Percentiles rank a stretch among this genome's conserved stretches.
Evolutionary conservation across 2,797 vertebrate genomes (phyloP).

Genomic region (Pseudochromis fuscus): DNA sequence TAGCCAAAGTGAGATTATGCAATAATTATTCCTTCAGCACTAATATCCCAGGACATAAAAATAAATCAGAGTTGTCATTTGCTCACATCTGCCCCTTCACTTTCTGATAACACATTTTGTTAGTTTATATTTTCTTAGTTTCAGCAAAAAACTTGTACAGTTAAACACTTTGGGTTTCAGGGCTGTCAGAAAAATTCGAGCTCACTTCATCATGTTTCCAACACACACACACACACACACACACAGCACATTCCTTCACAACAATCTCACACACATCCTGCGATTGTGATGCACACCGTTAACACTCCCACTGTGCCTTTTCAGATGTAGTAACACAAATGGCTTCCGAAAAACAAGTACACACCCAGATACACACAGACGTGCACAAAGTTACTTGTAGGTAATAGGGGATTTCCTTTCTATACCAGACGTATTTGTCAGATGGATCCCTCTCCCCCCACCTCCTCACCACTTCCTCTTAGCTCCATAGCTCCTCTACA

Average conservation of each 20-base stretch:
- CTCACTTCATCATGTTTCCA: slow-evolving; percentile 71
- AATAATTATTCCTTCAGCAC: slow-evolving; percentile 17
- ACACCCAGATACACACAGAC: slow-evolving; percentile 18
- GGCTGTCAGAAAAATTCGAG: slow-evolving; percentile 71
- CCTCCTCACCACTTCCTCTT: slow-evolving; percentile 45
- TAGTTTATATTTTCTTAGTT: slow-evolving; percentile 40
- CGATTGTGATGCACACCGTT: slow-evolving; percentile 69
- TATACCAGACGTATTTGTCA: slow-evolving; percentile 67
- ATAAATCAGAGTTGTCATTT: slow-evolving; percentile 16
- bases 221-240: slow-evolving; percentile 67
- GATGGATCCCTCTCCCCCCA: slow-evolving; percentile 44
- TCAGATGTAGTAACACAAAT: slow-evolving; percentile 74
- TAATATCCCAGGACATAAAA: slow-evolving; percentile 10
- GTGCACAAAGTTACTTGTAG: slow-evolving; percentile 43
- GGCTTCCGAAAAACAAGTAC: slow-evolving; percentile 52
- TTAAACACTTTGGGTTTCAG: slow-evolving; percentile 63
- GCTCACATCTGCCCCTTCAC: background rate
- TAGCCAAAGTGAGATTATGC: background rate
- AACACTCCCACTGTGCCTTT: slow-evolving; percentile 75
- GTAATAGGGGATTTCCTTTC: slow-evolving; percentile 70
- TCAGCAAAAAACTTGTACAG: slow-evolving; percentile 49
- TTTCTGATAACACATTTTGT: slow-evolving; percentile 25
- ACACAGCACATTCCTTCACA: slow-evolving; percentile 40
- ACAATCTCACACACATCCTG: slow-evolving; percentile 65
- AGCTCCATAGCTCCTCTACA: slow-evolving; percentile 73